Evolutionary conservation across 2,888 invertebrate species (phyloP), one percentile per base, ranked within the genome.

Genomic region (Tachina fera): DNA sequence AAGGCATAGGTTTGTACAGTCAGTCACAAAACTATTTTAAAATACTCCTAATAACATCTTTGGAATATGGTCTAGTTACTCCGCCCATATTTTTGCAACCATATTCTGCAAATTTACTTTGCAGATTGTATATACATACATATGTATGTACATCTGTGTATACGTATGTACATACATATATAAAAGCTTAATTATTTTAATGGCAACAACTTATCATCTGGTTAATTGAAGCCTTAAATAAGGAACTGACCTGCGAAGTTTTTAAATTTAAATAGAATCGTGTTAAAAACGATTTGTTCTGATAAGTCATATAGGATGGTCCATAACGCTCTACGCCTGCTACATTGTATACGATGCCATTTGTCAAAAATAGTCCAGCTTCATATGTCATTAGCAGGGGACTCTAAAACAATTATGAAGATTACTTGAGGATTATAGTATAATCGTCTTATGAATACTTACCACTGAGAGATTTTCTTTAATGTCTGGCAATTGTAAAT

Each of bases 241-340:
- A 49, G 8, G 14, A 45, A 67, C 91, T 87, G 85, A 92, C 92
- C 90, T 92, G 90, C 67, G 92, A 88, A 53, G 88, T 91, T 79
- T 89, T 90, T 77, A 92, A 91, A 83, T 89, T 89, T 77, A 93
- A 86, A 87, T 91, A 90, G 84, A 92, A 91, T 72, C 89, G 88
- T 75, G 90, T 90, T 47, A 91, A 68, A 82, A 92, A 93, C 51
- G 91, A 90, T 89, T 91, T 92, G 77, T 91, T 90, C 47, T 89
- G 87, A 84, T 93, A 92, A 47, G 92, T 92, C 92, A 92, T 92
- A 72, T 89, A 89, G 14, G 92, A 91, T 78, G 91, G 88, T 11
- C 91, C 91, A 86, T 89, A 84, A 58, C 92, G 89, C 19, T 89
- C 83, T 51, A 92, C 90, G 0, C 91, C 92, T 19, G 90, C 89